Evolutionary conservation across 2,888 invertebrate genomes (phyloP), one percentile per base, ranked within the genome.

Genomic region (Neoaliturus tenellus): DNA sequence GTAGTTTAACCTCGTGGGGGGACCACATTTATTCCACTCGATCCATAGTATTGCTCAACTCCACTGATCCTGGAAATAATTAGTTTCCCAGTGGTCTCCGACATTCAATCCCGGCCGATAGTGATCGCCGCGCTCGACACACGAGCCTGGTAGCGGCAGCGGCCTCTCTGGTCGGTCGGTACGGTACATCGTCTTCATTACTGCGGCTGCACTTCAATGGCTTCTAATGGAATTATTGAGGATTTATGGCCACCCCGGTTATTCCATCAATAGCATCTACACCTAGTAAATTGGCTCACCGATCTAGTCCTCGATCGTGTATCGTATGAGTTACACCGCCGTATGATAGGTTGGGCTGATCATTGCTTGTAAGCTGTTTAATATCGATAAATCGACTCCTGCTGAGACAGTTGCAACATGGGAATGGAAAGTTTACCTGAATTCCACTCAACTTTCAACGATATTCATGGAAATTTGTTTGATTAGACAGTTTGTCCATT

Each of bases 231-330:
- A 78, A 78, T 78, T 78, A 78, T 55, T 33, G 55, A 78, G 31
- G 78, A 78, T 78, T 78, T 78, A 78, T 78, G 35, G 55, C 28
- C 33, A 5, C 1, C 33, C 55, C n/a, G 33, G 78, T 78, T 78
- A 78, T 78, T 78, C 78, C 78, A 78, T 78, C 78, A 78, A 78
- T 78, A 78, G 55, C 48, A 78, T 78, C 78, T 78, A 75, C 78
- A 78, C 78, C 78, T 78, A 78, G 78, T 78, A 78, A 78, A 78
- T 78, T 78, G 78, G 78, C 51, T 55, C 6, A 25, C 44, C 41
- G 71, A 71, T 71, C 71, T 23, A 25, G 20, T 20, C 20, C 73
- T 39, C n/a, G 73, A 75, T 75, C 73, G 44, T 41, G 73, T 75
- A 55, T 55, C 78, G 55, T 78, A 55, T 78, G 78, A 78, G 55